Evolutionary conservation across 1,140 invertebrate genomes (phyloP).

Genomic region (Drosophila santomea): DNA sequence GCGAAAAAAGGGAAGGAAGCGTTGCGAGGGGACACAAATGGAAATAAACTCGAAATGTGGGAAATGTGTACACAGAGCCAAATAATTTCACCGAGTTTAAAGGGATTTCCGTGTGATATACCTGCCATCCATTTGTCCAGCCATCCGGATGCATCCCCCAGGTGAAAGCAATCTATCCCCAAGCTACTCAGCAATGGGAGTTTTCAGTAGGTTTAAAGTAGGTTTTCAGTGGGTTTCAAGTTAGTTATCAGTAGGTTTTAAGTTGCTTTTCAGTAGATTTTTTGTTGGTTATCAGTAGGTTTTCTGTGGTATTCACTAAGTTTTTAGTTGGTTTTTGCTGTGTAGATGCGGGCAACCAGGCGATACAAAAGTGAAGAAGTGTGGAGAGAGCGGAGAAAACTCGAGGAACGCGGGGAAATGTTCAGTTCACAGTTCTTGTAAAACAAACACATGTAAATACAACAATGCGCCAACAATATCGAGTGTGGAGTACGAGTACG

Average conservation of each 20-base stretch:
- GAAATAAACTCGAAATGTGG: constrained; percentile 50
- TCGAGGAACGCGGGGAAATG: constrained; percentile 4
- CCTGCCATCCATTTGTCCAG: too few species aligned
- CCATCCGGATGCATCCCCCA: neutral
- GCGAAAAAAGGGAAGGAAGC: constrained; percentile 23
- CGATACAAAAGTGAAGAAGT: neutral
- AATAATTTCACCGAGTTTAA: neutral
- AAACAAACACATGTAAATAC: constrained; percentile 22
- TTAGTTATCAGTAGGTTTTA: neutral
- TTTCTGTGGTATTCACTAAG: neutral
- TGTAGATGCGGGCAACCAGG: neutral
- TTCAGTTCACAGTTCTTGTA: constrained; percentile 17
- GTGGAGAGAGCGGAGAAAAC: constrained; percentile 5
- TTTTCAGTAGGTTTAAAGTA: too few species aligned
- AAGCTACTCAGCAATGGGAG: too few species aligned
- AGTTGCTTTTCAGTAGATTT: neutral
- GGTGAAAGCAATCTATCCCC: neutral
- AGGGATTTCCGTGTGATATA: neutral
- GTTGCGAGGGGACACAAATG: constrained; percentile 37
- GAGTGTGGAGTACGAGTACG: constrained; percentile 11
- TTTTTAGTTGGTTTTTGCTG: neutral
- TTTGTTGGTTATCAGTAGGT: neutral
- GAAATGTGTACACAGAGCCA: neutral
- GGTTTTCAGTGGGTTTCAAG: neutral
- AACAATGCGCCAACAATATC: neutral